Percentiles rank a stretch among this genome's conserved stretches.
Conservation (phyloP, 1,140 invertebrate genomes). For the Drosophila bipectinata region DNA sequence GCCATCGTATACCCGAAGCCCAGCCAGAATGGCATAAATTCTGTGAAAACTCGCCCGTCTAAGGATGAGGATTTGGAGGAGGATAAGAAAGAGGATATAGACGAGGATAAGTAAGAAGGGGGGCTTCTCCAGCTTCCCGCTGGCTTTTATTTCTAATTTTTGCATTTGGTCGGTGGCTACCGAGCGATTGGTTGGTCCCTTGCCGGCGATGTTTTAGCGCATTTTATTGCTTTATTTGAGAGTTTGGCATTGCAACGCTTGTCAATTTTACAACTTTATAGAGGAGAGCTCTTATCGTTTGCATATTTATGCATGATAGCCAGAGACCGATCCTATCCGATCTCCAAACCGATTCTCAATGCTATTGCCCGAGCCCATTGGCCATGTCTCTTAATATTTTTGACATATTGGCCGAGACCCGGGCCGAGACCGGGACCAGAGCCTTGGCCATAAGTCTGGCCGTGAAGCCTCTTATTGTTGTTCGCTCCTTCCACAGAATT, state of each 20-base stretch:
- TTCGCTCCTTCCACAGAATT: conserved; percentile 69
- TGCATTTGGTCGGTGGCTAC: conserved; percentile 3
- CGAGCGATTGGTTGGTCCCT: conserved; percentile 19
- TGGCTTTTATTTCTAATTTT: conserved; percentile 72
- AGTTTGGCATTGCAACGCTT: conserved; percentile 69
- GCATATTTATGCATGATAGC: conserved; percentile 70
- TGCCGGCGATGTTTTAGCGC: conserved; percentile 68
- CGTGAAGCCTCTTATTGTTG: conserved; percentile 51
- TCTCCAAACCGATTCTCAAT: conserved; percentile 24
- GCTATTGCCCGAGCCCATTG: conserved; percentile 53
- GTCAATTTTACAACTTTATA: conserved; percentile 83
- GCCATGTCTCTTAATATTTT: conserved; percentile 83
- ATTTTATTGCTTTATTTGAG: conserved; percentile 81
- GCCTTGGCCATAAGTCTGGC: conserved; percentile 36
- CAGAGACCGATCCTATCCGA: conserved; percentile 16
- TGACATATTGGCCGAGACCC: conserved; percentile 79
- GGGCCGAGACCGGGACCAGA: conserved; percentile 33
- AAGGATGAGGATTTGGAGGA: background rate
- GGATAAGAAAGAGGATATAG: background rate
- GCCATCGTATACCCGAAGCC: conserved; percentile 32
- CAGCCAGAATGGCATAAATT: conserved; percentile 67
- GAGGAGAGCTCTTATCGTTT: conserved; percentile 76
- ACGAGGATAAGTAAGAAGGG: background rate
- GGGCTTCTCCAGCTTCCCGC: conserved; percentile 48
- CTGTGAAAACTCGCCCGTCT: conserved; percentile 18